phyloP scores from a whole-genome alignment of 2,113 vertebrate genomes.

The Neomonachus schauinslandi region DNA sequence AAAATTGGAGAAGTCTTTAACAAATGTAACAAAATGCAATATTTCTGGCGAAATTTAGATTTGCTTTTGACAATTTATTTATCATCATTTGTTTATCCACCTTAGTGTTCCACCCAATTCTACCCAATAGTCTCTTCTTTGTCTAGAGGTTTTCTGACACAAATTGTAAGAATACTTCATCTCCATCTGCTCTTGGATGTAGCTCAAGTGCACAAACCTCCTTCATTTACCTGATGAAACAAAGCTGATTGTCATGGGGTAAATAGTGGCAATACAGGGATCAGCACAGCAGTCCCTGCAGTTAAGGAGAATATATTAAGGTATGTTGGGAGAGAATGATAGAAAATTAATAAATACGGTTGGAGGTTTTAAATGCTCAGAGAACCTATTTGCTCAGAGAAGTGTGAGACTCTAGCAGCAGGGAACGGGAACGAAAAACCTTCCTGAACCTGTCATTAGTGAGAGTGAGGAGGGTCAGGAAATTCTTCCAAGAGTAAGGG shows the following conservation, averaged over 20 bases:
- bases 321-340: not conserved
- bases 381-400: not conserved
- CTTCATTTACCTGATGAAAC: not conserved
- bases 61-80: constrained; percentile 16
- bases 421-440: not conserved
- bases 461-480: not conserved
- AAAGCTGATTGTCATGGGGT: not conserved
- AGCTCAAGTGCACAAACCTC: not conserved
- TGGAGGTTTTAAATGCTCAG: not conserved
- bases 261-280: not conserved
- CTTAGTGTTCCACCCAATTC: not conserved
- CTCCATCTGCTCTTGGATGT: not conserved
- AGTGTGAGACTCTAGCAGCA: not conserved
- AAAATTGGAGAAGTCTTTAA: not conserved
- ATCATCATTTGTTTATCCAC: not conserved
- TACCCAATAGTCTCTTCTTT: not conserved
- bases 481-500: not conserved
- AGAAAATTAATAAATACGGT: not conserved
- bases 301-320: not conserved
- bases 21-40: not conserved
- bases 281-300: not conserved
- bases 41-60: not conserved
- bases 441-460: not conserved
- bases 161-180: not conserved
- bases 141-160: not conserved